phyloP scores from a whole-genome alignment of 2,113 vertebrate genomes.

The Polypterus bichir region DNA sequence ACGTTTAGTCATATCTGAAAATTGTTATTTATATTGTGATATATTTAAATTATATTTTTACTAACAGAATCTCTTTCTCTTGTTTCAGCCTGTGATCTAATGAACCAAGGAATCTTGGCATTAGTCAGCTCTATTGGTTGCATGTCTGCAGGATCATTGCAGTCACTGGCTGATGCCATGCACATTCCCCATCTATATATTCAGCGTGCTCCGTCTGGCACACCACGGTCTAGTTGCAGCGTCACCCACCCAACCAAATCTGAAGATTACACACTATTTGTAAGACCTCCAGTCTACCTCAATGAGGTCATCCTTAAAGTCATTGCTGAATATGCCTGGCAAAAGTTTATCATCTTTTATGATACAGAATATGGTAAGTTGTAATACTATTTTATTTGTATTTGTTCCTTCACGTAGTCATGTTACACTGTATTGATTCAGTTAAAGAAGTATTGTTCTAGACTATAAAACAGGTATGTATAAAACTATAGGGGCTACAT shows the following conservation, averaged over 20 bases:
- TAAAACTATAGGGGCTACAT: too few species aligned
- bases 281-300: constrained; percentile 88
- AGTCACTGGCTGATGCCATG: constrained; percentile 90
- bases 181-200: constrained; percentile 97
- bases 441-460: too few species aligned
- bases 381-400: constrained; percentile 29
- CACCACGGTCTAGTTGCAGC: constrained; percentile 76
- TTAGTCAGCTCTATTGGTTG: constrained; percentile 95
- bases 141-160: constrained; percentile 85
- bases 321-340: constrained; percentile 91
- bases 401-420: neutral
- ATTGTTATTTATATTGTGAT: neutral
- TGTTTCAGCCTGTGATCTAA: constrained; percentile 85
- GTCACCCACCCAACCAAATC: constrained; percentile 62
- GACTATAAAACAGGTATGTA: too few species aligned
- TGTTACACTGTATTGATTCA: too few species aligned
- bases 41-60: neutral
- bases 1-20: neutral
- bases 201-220: constrained; percentile 72
- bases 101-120: constrained; percentile 95
- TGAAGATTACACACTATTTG: constrained; percentile 89
- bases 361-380: constrained; percentile 82
- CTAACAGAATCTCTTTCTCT: constrained; percentile 5
- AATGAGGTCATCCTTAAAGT: constrained; percentile 92
- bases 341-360: constrained; percentile 96